Conservation (phyloP, 2,888 invertebrate species). For the Tenthredo distinguenda region DNA sequence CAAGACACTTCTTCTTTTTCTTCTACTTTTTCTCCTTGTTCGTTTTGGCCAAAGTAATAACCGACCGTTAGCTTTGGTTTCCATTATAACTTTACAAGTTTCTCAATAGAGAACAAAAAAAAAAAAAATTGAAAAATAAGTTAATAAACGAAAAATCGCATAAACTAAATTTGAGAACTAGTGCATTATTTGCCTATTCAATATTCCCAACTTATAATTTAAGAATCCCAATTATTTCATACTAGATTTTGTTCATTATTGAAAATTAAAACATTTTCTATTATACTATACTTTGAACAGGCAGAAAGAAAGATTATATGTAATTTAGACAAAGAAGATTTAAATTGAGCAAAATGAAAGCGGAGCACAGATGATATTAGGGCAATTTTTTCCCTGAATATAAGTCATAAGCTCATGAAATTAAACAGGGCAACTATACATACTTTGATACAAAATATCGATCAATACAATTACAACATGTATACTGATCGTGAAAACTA, state of each 20-base stretch:
- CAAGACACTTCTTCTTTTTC: slow-evolving; percentile 67
- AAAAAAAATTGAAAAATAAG: not conserved
- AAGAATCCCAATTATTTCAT: not conserved
- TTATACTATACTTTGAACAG: slow-evolving; percentile 19
- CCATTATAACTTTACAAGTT: not conserved
- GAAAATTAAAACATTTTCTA: not conserved
- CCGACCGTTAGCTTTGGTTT: slow-evolving; percentile 56
- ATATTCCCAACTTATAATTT: slow-evolving; percentile 6
- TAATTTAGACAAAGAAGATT: not conserved
- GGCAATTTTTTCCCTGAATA: not conserved
- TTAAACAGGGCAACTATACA: not conserved
- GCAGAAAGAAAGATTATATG: slow-evolving; percentile 14
- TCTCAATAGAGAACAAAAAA: slow-evolving; percentile 20
- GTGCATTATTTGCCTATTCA: slow-evolving; percentile 19
- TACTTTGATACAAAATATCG: not conserved
- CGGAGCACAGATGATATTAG: not conserved
- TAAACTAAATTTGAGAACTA: slow-evolving; percentile 18
- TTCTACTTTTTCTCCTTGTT: not conserved
- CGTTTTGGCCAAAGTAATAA: slow-evolving; percentile 51
- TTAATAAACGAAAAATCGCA: not conserved
- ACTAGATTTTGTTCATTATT: slow-evolving; percentile 12
- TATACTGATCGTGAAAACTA: slow-evolving; percentile 13
- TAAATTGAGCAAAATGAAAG: slow-evolving; percentile 31
- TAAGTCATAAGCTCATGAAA: not conserved
- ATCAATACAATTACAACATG: not conserved